These are phyloP conservation scores for Pseudocheirus occidentalis DNA, from an alignment of 2,797 vertebrate genomes.

Conservation along the genomic window DNA sequence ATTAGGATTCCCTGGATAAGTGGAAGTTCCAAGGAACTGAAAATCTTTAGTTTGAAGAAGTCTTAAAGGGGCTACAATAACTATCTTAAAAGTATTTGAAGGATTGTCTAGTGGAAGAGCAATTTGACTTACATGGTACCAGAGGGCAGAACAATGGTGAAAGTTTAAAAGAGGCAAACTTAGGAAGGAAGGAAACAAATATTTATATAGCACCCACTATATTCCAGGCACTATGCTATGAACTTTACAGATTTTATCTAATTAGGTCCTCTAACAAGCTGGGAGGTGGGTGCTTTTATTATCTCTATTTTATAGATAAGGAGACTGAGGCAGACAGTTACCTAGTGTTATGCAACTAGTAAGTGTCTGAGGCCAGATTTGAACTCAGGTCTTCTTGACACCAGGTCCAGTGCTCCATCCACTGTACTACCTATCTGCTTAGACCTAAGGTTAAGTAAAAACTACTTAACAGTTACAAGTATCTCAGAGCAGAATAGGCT, in stretches of 20 bases:
- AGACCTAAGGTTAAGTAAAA: neutral
- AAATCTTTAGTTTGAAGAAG: neutral
- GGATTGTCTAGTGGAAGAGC: neutral
- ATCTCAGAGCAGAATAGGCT: neutral
- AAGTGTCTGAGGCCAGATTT: neutral
- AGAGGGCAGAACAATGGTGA: neutral
- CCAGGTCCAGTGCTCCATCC: neutral
- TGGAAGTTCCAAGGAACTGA: neutral
- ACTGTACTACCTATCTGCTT: neutral
- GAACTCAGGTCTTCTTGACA: neutral
- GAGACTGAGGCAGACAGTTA: neutral
- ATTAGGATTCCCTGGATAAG: neutral
- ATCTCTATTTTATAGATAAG: neutral
- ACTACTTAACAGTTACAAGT: neutral
- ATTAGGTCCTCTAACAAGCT: neutral
- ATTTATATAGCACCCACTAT: neutral
- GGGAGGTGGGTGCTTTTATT: neutral
- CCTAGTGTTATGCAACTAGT: neutral
- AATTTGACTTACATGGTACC: neutral
- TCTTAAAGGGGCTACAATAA: neutral
- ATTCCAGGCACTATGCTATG: neutral
- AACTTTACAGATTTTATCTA: neutral
- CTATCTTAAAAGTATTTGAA: neutral
- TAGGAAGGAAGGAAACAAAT: neutral
- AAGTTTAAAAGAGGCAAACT: neutral